Evolutionary conservation across 92 coral and sea anemone species (phyloP).

Genomic region (Parazoanthus atlanticus): DNA sequence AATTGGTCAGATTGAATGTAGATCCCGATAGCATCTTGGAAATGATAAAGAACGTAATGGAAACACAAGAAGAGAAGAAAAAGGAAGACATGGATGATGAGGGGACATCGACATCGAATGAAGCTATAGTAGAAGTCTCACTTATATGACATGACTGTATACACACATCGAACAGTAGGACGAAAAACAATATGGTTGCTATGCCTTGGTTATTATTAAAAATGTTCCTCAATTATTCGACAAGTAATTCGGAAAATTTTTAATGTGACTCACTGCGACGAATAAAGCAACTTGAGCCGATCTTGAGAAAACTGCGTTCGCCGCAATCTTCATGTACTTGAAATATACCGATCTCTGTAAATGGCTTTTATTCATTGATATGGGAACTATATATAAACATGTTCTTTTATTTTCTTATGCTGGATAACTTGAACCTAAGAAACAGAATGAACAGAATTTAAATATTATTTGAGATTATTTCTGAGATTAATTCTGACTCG

Average conservation of each 20-base stretch:
- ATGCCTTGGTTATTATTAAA: neutral
- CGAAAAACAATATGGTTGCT: neutral
- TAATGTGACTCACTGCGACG: neutral
- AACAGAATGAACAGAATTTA: neutral
- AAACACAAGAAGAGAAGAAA: conserved; percentile 1
- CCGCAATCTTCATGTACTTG: neutral
- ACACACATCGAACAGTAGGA: neutral
- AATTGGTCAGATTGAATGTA: conserved; percentile 63
- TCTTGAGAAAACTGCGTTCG: neutral
- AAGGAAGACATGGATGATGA: neutral
- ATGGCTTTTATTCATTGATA: too few species aligned
- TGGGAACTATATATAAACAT: neutral
- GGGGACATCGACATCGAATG: neutral
- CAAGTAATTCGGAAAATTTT: neutral
- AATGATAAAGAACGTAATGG: conserved; percentile 46
- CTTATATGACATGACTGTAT: neutral
- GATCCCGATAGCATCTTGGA: conserved; percentile 71
- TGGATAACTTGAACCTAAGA: neutral
- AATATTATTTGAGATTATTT: neutral
- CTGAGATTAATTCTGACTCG: neutral
- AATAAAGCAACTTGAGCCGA: neutral
- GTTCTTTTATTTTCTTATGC: neutral
- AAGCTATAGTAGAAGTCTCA: conserved; percentile 25
- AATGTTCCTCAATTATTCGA: neutral
- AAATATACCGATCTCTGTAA: neutral